Conservation (phyloP, 1,140 invertebrate genomes). For the Cydia pomonella region DNA sequence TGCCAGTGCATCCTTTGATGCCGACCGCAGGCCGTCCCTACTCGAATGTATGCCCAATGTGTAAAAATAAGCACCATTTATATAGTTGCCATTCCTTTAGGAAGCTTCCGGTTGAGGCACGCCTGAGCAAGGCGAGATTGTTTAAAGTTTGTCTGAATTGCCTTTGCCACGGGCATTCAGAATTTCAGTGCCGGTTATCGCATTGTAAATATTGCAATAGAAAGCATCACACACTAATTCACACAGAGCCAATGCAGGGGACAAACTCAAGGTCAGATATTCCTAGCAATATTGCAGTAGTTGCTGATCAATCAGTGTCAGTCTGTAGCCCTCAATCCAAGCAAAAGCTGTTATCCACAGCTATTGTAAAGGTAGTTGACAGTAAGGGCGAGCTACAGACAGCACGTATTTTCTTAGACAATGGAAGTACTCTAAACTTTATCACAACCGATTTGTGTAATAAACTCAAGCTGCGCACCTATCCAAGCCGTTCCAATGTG, state of each 20-base stretch:
- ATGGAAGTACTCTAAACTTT: neutral
- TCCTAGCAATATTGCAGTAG: neutral
- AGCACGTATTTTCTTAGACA: constrained; percentile 15
- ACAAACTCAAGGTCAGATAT: neutral
- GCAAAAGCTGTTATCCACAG: constrained; percentile 17
- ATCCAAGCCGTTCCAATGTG: neutral
- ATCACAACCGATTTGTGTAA: constrained; percentile 14
- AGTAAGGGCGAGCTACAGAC: neutral
- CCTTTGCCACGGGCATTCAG: neutral
- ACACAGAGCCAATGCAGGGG: neutral
- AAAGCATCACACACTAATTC: neutral
- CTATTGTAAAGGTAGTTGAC: constrained; percentile 2
- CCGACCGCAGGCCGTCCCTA: neutral
- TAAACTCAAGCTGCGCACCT: neutral
- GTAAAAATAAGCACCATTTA: neutral
- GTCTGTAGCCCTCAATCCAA: neutral
- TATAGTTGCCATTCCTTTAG: neutral
- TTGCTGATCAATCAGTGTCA: neutral
- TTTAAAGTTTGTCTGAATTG: constrained; percentile 2
- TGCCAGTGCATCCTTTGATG: neutral
- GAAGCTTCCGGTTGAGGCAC: neutral
- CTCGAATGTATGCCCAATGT: neutral
- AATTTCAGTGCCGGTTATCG: neutral
- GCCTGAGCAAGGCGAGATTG: neutral
- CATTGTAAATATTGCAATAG: constrained; percentile 10